Evolutionary conservation across 1,140 invertebrate genomes (phyloP).

Genomic region (Diachasma alloeum): DNA sequence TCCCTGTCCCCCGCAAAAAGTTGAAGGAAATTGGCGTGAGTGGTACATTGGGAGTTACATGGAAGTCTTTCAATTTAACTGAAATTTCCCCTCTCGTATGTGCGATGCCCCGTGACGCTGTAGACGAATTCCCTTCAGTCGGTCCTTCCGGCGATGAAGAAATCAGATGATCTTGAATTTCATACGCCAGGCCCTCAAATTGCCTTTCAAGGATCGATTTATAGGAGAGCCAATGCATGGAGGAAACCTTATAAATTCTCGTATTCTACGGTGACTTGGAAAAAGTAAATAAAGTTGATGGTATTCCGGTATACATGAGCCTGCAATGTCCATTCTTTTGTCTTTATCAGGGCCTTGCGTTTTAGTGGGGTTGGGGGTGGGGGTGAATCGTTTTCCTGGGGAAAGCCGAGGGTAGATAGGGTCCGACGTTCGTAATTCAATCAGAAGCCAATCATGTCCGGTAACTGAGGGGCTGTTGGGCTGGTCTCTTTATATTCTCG

Average conservation of each 20-base stretch:
- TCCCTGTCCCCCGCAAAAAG: slow-evolving; percentile 24
- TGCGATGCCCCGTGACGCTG: background rate
- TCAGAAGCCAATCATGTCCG: slow-evolving; percentile 61
- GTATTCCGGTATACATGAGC: slow-evolving; percentile 33
- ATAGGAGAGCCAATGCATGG: slow-evolving; percentile 10
- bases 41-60: slow-evolving; percentile 27
- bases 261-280: slow-evolving; percentile 34
- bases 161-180: slow-evolving; percentile 29
- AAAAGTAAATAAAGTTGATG: slow-evolving; percentile 52
- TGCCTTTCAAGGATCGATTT: background rate
- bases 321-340: background rate
- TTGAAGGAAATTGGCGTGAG: slow-evolving; percentile 53
- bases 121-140: background rate
- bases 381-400: background rate
- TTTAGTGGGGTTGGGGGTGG: background rate
- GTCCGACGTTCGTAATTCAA: slow-evolving; percentile 59
- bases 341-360: background rate
- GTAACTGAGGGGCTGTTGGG: slow-evolving; percentile 40
- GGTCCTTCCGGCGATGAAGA: slow-evolving; percentile 17
- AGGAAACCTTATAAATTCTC: slow-evolving; percentile 47
- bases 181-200: background rate
- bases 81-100: slow-evolving; percentile 1
- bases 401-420: slow-evolving; percentile 6
- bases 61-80: slow-evolving; percentile 58
- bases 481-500: background rate